Evolutionary conservation across 2,888 invertebrate genomes (phyloP), one percentile per base, ranked within the genome.

Genomic region (Phortica magna): DNA sequence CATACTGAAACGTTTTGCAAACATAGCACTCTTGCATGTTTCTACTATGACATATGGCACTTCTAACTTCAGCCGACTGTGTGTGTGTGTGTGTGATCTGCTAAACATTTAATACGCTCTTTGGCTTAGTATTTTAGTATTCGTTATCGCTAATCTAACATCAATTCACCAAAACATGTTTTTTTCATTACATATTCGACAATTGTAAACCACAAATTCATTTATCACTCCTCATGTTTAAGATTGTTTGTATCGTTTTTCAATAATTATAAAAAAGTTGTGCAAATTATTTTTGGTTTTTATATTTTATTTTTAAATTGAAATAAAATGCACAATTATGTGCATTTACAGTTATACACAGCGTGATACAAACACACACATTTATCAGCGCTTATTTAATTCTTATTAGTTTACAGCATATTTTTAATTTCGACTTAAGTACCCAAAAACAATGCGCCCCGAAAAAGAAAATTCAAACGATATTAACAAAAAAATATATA

Each of bases 201-300:
- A 31, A 31, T 31, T 31, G 31, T 31, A 31, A 31, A 2, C 31
- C 1, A 31, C 31, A 31, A 31, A 31, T 31, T 31, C 31, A 31
- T 31, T 31, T 31, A 31, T 31, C 31, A 31, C 31, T 31, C 31
- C 31, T 31, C 31, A 31, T 31, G 31, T 31, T 31, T 31, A 31
- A 31, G 31, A 31, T 31, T 31, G 31, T 98, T 97, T 91, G 93
- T 97, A 12, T 95, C 97, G 0, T 92, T 97, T 48, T 94, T 95
- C 73, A 90, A 96, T 94, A 96, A 82, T 93, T 95, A 9, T 31
- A 14, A 64, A 64, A 64, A 31, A 10, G 64, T 12, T 10, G 7
- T 19, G 41, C n/a, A 48, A 2, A 19, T 70, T 43, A 65, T 64
- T 48, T 64, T 39, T 67, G 6, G 55, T 64, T 71, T 71, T 74